phyloP scores from a whole-genome alignment of 2,113 vertebrate genomes.

The Aix galericulata region DNA sequence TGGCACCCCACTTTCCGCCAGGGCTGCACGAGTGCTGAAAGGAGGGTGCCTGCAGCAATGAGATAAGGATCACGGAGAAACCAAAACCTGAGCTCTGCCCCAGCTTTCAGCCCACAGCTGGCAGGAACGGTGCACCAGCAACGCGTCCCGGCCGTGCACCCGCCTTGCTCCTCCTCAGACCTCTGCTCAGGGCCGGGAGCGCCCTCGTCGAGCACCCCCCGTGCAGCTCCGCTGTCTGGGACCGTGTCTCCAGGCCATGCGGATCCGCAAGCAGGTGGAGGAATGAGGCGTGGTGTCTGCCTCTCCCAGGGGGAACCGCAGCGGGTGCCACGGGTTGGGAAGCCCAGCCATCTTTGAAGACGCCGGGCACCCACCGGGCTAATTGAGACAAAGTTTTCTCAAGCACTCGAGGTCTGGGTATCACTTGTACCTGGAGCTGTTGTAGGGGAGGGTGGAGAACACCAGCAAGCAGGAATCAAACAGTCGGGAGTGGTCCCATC shows the following conservation, averaged over 20 bases:
- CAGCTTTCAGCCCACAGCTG: neutral
- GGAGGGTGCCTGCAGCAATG: fast-evolving
- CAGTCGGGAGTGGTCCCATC: neutral
- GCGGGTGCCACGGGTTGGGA: fast-evolving
- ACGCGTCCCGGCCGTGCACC: too few species aligned
- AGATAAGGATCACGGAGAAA: neutral
- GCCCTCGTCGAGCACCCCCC: neutral
- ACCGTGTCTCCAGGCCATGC: neutral
- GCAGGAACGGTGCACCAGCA: neutral
- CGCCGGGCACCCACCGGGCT: fast-evolving
- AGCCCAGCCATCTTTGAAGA: neutral
- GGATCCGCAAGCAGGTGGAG: neutral
- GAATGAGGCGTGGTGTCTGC: neutral
- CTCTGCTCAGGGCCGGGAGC: neutral
- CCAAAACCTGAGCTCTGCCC: neutral
- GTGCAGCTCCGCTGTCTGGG: neutral
- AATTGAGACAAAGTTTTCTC: neutral
- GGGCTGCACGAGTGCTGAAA: neutral
- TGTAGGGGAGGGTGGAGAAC: neutral
- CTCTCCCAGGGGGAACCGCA: fast-evolving
- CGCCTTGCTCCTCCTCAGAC: fast-evolving
- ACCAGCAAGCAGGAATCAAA: neutral
- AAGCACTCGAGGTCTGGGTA: neutral
- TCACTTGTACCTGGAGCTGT: neutral
- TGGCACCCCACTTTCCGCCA: neutral